Evolutionary conservation across 2,113 vertebrate species (phyloP).

Genomic region (Nannobrachium achirus): DNA sequence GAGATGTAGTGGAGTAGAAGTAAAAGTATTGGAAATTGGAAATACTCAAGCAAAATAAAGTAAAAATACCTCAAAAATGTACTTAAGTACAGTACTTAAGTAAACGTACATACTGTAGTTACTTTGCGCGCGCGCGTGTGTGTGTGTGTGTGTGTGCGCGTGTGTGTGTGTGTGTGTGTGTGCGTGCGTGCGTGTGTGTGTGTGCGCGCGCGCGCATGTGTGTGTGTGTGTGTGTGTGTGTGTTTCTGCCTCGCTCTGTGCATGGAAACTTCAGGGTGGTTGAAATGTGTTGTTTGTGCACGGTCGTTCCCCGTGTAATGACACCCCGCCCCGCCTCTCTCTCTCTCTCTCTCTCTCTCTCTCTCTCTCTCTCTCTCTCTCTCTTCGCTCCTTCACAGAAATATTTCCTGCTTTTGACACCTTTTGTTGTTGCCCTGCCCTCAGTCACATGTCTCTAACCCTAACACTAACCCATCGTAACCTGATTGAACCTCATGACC

Average conservation of each 20-base stretch:
- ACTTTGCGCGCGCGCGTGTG: too few relatives aligned
- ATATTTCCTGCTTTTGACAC: constrained; percentile 17
- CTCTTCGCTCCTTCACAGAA: constrained; percentile 5
- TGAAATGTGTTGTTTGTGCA: constrained; percentile 40
- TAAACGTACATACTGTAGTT: too few relatives aligned
- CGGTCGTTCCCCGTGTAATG: constrained; percentile 24
- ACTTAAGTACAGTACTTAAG: too few relatives aligned
- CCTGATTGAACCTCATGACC: background rate
- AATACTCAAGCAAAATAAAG: too few relatives aligned
- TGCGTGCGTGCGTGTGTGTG: constrained; percentile 40
- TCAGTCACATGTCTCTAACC: too few relatives aligned
- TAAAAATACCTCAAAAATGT: too few relatives aligned
- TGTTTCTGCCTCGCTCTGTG: constrained; percentile 22
- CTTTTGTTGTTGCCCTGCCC: constrained; percentile 2
- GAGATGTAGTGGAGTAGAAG: too few relatives aligned
- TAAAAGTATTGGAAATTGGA: too few relatives aligned
- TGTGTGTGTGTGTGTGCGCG: constrained; percentile 40
- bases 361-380: background rate
- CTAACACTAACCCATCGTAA: background rate
- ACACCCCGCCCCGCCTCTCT: background rate
- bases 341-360: constrained; percentile 8
- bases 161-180: constrained; percentile 40
- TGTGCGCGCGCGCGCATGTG: constrained; percentile 25
- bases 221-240: constrained; percentile 36
- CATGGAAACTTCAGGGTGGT: constrained; percentile 44